Base-by-base conservation (phyloP, 2,888 invertebrate genomes). In the Agriopis leucophaearia region DNA sequence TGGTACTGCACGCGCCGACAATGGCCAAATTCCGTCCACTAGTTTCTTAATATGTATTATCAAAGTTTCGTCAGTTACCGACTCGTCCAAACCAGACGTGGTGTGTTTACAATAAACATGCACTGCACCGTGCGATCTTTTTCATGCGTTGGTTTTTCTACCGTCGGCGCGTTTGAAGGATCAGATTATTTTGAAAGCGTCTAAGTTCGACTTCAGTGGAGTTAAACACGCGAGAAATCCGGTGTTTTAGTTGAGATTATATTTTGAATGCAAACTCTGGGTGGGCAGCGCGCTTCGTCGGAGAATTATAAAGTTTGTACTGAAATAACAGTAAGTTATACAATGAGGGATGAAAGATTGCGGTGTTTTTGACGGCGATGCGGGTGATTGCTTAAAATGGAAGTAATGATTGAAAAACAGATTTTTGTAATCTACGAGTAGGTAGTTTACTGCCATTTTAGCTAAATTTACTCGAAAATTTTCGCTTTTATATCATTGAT, bases 231-330 rank as follows among this genome's bases (percentile, higher is more conserved):
- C 76, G 73, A 74, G 71, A 79, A 80, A 77, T 76, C 78, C 75
- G 73, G 73, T 78, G 80, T 79, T 77, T 80, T 78, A 76, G 70
- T 73, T 63, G 61, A 71, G 74, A 81, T 82, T 79, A 80, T 63
- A 50, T 72, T 57, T 64, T 68, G 76, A 69, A 73, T 72, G 64
- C 70, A n/a, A 67, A 75, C 74, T 71, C 67, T 71, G 84, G 88
- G 88, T 86, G 88, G 88, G 71, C 87, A 72, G 51, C 42, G 69
- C 63, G 76, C 79, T 75, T 72, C 73, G 73, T 47, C 69, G 70
- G 45, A 64, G 66, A 64, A 70, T 75, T 76, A 76, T 48, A 61
- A 64, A 71, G 69, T 70, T 70, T 76, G 67, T 69, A 72, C 71
- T 78, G 72, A 74, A 77, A 80, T 76, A 82, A 80, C 74, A 78